These are phyloP conservation scores for Itoplectis maculator DNA, from an alignment of 2,888 invertebrate species.

Conservation along the genomic window DNA sequence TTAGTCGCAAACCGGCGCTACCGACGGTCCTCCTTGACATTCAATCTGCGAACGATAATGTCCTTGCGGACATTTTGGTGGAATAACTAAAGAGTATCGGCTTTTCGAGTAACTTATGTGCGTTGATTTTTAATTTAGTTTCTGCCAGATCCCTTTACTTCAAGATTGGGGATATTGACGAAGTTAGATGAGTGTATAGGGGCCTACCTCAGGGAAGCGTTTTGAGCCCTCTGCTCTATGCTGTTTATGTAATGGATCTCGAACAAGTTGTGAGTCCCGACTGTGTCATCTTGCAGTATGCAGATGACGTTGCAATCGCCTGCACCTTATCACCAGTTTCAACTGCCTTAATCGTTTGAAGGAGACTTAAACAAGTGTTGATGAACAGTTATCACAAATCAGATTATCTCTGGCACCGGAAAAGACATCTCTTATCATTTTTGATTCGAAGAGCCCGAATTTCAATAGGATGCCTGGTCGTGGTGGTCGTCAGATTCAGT, in stretches of 20 bases:
- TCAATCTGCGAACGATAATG: slow-evolving; percentile 52
- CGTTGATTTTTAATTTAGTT: slow-evolving; percentile 41
- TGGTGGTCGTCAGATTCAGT: neutral
- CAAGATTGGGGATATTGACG: slow-evolving; percentile 44
- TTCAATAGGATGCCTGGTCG: neutral
- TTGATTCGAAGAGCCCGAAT: slow-evolving; percentile 9
- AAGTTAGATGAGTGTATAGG: slow-evolving; percentile 17
- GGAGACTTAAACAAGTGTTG: neutral
- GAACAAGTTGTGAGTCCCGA: neutral
- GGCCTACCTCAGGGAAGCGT: slow-evolving; percentile 50
- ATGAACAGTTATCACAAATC: slow-evolving; percentile 1
- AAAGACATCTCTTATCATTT: slow-evolving; percentile 38
- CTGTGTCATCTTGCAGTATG: slow-evolving; percentile 2
- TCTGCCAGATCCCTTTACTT: slow-evolving; percentile 12
- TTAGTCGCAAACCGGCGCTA: neutral
- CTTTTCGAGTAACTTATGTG: slow-evolving; percentile 21
- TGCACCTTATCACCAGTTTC: neutral
- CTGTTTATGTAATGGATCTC: slow-evolving; percentile 29
- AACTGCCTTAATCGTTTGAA: neutral
- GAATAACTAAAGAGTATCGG: slow-evolving; percentile 38
- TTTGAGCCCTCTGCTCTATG: slow-evolving; percentile 38
- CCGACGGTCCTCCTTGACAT: slow-evolving; percentile 44
- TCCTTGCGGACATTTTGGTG: slow-evolving; percentile 35
- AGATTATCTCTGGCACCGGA: slow-evolving; percentile 22
- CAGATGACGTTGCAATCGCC: slow-evolving; percentile 12